These are phyloP conservation scores for Heliconius charithonia DNA, from an alignment of 2,888 invertebrate species.

Conservation along the genomic window DNA sequence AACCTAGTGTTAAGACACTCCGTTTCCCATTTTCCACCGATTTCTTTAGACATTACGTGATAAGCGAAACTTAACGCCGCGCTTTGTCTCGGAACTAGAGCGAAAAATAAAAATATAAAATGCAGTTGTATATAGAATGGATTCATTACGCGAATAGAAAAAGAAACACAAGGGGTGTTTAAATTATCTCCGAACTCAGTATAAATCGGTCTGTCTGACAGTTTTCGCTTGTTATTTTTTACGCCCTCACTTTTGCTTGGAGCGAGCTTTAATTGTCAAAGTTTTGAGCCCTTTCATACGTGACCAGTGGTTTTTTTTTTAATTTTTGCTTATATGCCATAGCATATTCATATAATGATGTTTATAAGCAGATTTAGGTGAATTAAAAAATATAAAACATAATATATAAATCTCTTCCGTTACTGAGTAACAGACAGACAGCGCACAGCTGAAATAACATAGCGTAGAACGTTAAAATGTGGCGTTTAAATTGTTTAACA, in stretches of 20 bases:
- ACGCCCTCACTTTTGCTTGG: slow-evolving; percentile 6
- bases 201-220: slow-evolving; percentile 23
- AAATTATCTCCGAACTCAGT: slow-evolving; percentile 10
- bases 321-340: background rate
- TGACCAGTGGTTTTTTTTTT: slow-evolving; percentile 2
- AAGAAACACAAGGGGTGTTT: background rate
- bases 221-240: slow-evolving; percentile 21
- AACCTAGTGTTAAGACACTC: background rate
- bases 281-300: slow-evolving; percentile 36
- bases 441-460: too few relatives aligned
- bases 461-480: too few relatives aligned
- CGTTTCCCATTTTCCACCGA: background rate
- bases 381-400: too few relatives aligned
- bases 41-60: background rate
- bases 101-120: background rate
- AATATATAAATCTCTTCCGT: too few relatives aligned
- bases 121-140: background rate
- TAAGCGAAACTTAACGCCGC: background rate
- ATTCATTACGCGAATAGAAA: background rate
- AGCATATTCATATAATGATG: too few relatives aligned
- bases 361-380: too few relatives aligned
- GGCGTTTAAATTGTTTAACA: too few relatives aligned
- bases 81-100: background rate
- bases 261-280: slow-evolving; percentile 41
- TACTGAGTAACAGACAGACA: too few relatives aligned